Conservation (phyloP, 2,888 invertebrate genomes). For the Apotomis turbidana region DNA sequence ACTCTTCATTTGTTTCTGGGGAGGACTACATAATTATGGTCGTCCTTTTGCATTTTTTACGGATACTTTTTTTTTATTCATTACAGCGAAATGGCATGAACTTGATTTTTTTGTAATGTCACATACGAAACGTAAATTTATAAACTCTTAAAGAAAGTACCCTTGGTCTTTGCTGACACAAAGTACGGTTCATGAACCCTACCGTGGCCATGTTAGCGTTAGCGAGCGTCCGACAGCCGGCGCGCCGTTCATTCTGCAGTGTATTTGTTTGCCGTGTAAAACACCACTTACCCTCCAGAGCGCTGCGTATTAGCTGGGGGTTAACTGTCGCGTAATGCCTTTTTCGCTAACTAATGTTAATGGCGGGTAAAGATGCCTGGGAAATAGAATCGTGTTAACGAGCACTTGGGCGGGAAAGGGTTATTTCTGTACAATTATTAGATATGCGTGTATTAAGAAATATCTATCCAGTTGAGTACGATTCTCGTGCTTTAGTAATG, state of each 20-base stretch:
- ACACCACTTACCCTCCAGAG: slow-evolving; percentile 62
- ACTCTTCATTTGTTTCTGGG: too few species aligned
- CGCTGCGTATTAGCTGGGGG: slow-evolving; percentile 54
- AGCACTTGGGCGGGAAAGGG: neutral
- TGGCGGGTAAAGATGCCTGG: slow-evolving; percentile 19
- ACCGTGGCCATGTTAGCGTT: neutral
- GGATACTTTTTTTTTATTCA: too few species aligned
- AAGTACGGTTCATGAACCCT: neutral
- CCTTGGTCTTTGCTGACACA: neutral
- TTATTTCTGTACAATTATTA: neutral
- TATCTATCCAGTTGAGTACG: too few species aligned
- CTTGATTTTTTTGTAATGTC: too few species aligned
- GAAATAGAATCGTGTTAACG: slow-evolving; percentile 20
- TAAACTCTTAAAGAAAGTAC: too few species aligned
- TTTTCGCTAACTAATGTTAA: slow-evolving; percentile 37
- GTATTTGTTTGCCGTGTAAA: slow-evolving; percentile 72
- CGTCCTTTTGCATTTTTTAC: too few species aligned
- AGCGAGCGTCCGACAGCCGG: slow-evolving; percentile 58
- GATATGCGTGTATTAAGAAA: neutral
- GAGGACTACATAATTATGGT: too few species aligned
- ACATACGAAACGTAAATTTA: too few species aligned
- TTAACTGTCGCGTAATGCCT: slow-evolving; percentile 49
- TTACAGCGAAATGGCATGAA: too few species aligned
- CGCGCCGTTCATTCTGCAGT: slow-evolving; percentile 71
- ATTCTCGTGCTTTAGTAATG: too few species aligned